phyloP scores from a whole-genome alignment of 2,113 vertebrate species.

The Charadrius vociferus region DNA sequence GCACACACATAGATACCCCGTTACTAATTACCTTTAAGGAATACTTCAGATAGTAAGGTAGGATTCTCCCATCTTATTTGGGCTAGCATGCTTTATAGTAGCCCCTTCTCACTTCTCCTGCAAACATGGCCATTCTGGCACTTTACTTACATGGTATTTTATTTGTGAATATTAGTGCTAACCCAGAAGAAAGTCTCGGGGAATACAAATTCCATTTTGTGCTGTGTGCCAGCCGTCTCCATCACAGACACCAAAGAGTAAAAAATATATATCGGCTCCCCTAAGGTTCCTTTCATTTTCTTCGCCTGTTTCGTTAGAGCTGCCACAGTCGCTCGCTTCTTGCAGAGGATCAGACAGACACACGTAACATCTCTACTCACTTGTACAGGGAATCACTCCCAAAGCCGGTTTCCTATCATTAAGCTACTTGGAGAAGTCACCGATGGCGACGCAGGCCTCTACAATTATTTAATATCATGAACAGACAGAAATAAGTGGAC shows the following conservation, averaged over 20 bases:
- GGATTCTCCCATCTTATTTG: neutral
- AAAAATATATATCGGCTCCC: neutral
- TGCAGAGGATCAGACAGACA: neutral
- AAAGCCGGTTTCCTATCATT: neutral
- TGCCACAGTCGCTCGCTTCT: neutral
- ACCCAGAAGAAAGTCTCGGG: neutral
- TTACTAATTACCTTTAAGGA: neutral
- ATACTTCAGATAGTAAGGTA: neutral
- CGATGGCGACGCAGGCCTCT: neutral
- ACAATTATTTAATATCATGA: constrained; percentile 41
- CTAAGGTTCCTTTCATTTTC: constrained; percentile 1
- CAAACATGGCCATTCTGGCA: neutral
- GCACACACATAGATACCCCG: neutral
- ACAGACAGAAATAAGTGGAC: constrained; percentile 19
- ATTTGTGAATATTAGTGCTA: neutral
- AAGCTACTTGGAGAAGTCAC: neutral
- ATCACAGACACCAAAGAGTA: neutral
- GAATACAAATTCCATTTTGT: neutral
- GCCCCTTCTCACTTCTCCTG: neutral
- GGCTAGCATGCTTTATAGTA: neutral
- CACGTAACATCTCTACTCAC: neutral
- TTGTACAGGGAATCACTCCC: neutral
- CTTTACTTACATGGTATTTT: neutral
- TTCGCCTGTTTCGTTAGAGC: neutral
- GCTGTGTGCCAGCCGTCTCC: neutral